Percentiles rank a stretch among this genome's conserved stretches.
Conservation (phyloP, 2,113 vertebrate species). For the Sinocyclocheilus maitianheensis region DNA sequence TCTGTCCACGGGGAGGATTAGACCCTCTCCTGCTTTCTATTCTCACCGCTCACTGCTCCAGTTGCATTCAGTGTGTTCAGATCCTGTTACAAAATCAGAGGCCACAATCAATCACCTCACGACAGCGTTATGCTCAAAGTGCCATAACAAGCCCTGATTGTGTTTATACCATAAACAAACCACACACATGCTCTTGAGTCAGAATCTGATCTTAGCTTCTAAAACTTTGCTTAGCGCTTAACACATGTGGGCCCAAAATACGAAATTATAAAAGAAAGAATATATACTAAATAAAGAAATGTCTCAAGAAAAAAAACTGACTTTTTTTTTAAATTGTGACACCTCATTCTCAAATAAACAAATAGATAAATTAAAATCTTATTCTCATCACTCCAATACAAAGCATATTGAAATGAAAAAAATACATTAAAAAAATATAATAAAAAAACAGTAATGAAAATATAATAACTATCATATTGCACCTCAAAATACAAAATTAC, state of each 20-base stretch:
- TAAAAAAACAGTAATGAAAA: not conserved
- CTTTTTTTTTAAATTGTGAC: no score
- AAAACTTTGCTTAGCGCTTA: slow-evolving; percentile 13
- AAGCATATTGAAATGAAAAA: no score
- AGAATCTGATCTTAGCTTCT: slow-evolving; percentile 22
- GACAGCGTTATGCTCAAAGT: slow-evolving; percentile 56
- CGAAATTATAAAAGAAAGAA: not conserved
- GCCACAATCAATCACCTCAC: slow-evolving; percentile 52
- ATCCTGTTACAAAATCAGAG: slow-evolving; percentile 65
- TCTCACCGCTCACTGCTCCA: slow-evolving; percentile 56
- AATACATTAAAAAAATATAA: no score
- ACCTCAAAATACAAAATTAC: not conserved
- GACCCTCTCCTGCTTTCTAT: slow-evolving; percentile 63
- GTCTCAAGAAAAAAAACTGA: no score
- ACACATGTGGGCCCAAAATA: not conserved
- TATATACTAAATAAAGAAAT: not conserved
- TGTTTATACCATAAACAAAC: slow-evolving; percentile 61
- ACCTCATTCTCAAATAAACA: not conserved
- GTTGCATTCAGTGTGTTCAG: slow-evolving; percentile 33
- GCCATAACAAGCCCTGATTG: slow-evolving; percentile 60
- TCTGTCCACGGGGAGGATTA: slow-evolving; percentile 66
- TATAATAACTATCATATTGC: not conserved
- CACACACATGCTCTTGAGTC: not conserved
- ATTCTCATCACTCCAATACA: not conserved
- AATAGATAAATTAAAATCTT: not conserved